Percentiles rank a stretch among this genome's conserved stretches.
Evolutionary conservation across 2,888 invertebrate genomes (phyloP).

Genomic region (Calliphora vomitoria): DNA sequence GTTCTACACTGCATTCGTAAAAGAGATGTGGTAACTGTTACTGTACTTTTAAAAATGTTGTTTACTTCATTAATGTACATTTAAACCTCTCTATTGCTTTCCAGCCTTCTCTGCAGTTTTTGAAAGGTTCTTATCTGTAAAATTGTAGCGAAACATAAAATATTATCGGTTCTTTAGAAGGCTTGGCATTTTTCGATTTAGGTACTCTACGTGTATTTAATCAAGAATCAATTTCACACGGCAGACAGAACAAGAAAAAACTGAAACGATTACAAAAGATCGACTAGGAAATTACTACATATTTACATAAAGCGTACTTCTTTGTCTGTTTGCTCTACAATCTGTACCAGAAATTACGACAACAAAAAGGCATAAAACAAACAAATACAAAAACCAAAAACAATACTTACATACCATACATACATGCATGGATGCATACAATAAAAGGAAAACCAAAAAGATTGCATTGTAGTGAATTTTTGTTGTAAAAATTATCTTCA

Average conservation of each 20-base stretch:
- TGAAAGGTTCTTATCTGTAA: slow-evolving; percentile 41
- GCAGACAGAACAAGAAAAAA: slow-evolving; percentile 2
- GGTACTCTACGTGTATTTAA: slow-evolving; percentile 29
- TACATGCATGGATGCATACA: too few relatives aligned
- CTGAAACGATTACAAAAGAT: slow-evolving; percentile 22
- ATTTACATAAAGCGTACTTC: slow-evolving; percentile 61
- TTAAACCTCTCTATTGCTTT: slow-evolving; percentile 13
- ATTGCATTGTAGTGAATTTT: slow-evolving; percentile 31
- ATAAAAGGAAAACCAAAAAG: slow-evolving; percentile 8
- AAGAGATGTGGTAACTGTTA: slow-evolving; percentile 15
- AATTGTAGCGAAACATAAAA: slow-evolving; percentile 48
- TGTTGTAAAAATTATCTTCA: slow-evolving; percentile 54
- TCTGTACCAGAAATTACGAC: slow-evolving; percentile 39
- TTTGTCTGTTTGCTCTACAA: slow-evolving; percentile 50
- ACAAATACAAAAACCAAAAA: slow-evolving; percentile 8
- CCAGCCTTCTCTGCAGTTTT: neutral
- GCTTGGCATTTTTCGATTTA: slow-evolving; percentile 24
- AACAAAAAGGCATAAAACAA: slow-evolving; percentile 10
- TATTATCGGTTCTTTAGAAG: slow-evolving; percentile 32
- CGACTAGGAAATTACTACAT: slow-evolving; percentile 48
- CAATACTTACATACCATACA: neutral
- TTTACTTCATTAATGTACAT: slow-evolving; percentile 9
- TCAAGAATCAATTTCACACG: neutral
- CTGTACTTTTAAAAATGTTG: neutral
- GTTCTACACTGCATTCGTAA: neutral